phyloP scores from a whole-genome alignment of 2,888 invertebrate genomes.

The Lepidocyrtinus sp. region DNA sequence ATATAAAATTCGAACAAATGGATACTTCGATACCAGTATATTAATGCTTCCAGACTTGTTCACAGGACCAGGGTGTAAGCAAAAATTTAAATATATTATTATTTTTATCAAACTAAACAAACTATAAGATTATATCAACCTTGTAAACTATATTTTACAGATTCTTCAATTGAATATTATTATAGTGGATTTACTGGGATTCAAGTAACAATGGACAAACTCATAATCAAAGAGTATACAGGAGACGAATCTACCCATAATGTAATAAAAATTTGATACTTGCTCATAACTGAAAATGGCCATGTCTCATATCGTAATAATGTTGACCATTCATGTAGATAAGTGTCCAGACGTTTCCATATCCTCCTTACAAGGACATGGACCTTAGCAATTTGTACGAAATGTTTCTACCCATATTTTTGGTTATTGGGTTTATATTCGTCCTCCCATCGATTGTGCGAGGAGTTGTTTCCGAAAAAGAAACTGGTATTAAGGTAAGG shows the following conservation, averaged over 20 bases:
- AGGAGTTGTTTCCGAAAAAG: slow-evolving; percentile 77
- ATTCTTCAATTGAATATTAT: background rate
- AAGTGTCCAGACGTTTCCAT: too few species aligned
- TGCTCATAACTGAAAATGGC: too few species aligned
- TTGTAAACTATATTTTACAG: too few species aligned
- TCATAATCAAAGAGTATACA: too few species aligned
- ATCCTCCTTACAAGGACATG: too few species aligned
- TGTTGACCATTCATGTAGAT: too few species aligned
- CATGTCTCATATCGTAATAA: too few species aligned
- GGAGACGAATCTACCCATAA: too few species aligned
- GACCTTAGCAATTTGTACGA: too few species aligned
- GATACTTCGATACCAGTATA: background rate
- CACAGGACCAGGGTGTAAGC: background rate
- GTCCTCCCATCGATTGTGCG: slow-evolving; percentile 75
- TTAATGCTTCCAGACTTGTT: background rate
- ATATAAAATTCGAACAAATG: background rate
- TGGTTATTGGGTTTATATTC: slow-evolving; percentile 74
- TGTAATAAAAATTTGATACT: too few species aligned
- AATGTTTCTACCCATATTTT: slow-evolving; percentile 71
- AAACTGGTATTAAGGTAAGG: slow-evolving; percentile 76
- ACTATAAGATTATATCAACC: too few species aligned
- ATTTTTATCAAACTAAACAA: background rate
- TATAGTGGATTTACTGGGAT: background rate
- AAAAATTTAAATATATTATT: background rate
- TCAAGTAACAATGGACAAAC: background rate